These are phyloP conservation scores for Ophion slaviceki DNA, from an alignment of 2,888 invertebrate species.

Conservation along the genomic window DNA sequence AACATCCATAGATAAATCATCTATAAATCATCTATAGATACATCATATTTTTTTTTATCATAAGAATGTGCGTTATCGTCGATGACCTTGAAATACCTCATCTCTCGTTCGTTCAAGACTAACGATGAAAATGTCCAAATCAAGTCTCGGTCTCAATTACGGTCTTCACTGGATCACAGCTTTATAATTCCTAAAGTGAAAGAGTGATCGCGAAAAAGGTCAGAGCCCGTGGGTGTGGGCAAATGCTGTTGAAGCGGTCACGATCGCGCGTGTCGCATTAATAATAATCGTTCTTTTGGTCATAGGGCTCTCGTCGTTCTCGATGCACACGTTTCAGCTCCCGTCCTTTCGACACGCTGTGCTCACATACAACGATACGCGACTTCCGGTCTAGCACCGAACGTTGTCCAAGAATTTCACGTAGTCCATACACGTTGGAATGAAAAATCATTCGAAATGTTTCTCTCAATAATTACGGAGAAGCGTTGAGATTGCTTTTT, in stretches of 20 bases:
- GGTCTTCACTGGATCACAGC: slow-evolving; percentile 33
- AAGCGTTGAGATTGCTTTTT: background rate
- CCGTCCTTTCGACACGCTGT: slow-evolving; percentile 7
- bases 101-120: slow-evolving; percentile 15
- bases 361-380: slow-evolving; percentile 35
- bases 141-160: slow-evolving; percentile 32
- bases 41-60: background rate
- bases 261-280: slow-evolving; percentile 55
- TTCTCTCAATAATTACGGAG: background rate
- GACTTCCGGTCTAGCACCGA: slow-evolving; percentile 44
- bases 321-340: slow-evolving; percentile 40
- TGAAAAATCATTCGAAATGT: slow-evolving; percentile 10
- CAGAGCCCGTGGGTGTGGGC: slow-evolving; percentile 54
- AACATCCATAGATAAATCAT: no score
- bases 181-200: slow-evolving; percentile 47
- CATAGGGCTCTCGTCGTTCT: slow-evolving; percentile 33
- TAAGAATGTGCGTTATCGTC: background rate
- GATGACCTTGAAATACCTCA: slow-evolving; percentile 13
- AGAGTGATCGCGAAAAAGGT: slow-evolving; percentile 53
- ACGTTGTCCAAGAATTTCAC: slow-evolving; percentile 39
- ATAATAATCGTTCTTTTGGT: slow-evolving; percentile 53
- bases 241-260: slow-evolving; percentile 55
- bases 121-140: slow-evolving; percentile 14
- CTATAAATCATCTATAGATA: no score
- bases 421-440: background rate